Conservation (phyloP, 2,797 vertebrate species). For the Hemibagrus guttatus region DNA sequence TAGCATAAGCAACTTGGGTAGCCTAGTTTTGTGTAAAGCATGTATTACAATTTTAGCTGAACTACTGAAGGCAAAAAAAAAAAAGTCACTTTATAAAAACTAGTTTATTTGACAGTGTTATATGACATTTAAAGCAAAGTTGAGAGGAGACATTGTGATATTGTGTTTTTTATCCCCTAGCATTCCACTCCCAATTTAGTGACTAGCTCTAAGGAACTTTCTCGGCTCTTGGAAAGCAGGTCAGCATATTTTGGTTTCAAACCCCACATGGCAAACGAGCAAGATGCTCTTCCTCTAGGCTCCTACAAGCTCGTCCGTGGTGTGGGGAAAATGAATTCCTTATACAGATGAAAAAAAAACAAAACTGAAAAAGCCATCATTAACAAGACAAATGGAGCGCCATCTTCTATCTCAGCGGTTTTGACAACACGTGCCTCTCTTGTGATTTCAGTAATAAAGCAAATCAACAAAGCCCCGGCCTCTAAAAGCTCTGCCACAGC, state of each 20-base stretch:
- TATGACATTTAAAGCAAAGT: neutral
- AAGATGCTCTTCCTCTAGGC: constrained; percentile 46
- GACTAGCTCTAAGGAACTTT: constrained; percentile 28
- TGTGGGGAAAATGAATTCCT: constrained; percentile 53
- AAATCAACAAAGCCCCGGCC: neutral
- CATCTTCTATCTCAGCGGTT: constrained; percentile 18
- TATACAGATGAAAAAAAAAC: constrained; percentile 57
- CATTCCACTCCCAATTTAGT: constrained; percentile 21
- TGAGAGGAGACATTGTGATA: neutral
- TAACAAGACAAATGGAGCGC: constrained; percentile 60
- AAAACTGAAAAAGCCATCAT: constrained; percentile 41
- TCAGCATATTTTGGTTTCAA: constrained; percentile 49
- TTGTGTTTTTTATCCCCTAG: neutral
- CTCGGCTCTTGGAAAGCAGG: constrained; percentile 14
- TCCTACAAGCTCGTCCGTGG: neutral
- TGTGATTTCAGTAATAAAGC: constrained; percentile 43
- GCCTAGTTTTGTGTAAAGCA: neutral
- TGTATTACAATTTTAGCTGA: neutral
- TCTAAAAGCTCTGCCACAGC: neutral
- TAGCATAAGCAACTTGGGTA: neutral
- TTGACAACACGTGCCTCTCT: constrained; percentile 22
- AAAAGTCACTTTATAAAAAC: neutral
- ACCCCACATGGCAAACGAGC: constrained; percentile 19
- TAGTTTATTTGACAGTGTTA: neutral
- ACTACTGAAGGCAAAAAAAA: neutral